Conservation (phyloP, 2,888 invertebrate species). For the Papilio demoleus region DNA sequence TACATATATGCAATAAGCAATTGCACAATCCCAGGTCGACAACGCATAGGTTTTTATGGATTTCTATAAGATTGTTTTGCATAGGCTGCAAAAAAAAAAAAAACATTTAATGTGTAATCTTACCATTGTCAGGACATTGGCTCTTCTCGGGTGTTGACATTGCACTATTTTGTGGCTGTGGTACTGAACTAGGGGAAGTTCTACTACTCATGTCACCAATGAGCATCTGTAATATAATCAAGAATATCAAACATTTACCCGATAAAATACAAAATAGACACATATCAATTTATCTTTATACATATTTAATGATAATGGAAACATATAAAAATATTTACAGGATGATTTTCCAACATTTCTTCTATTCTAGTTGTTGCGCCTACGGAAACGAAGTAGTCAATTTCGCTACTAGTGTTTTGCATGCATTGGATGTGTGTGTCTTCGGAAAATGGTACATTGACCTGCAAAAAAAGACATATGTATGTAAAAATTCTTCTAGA, state of each 20-base stretch:
- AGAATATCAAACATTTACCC: conserved; percentile 13
- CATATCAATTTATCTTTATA: no score
- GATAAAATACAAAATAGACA: not conserved
- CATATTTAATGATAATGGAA: no score
- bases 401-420: conserved; percentile 88
- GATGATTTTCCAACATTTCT: conserved; percentile 80
- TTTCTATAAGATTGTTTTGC: no score
- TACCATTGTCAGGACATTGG: conserved; percentile 68
- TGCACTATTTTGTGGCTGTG: conserved; percentile 73
- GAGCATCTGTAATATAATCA: conserved; percentile 67
- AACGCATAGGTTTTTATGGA: no score
- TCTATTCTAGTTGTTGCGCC: conserved; percentile 82
- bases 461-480: conserved; percentile 77
- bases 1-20: no score
- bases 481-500: no score
- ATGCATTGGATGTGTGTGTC: conserved; percentile 90
- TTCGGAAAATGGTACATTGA: conserved; percentile 87
- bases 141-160: conserved; percentile 75
- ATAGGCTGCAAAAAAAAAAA: no score
- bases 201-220: conserved; percentile 73
- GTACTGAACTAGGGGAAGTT: conserved; percentile 69
- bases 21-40: no score
- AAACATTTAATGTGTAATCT: conserved; percentile 36
- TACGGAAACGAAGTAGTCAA: conserved; percentile 91
- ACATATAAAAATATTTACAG: no score